Evolutionary conservation across 2,797 vertebrate species (phyloP).

Genomic region (Oreochromis mossambicus): DNA sequence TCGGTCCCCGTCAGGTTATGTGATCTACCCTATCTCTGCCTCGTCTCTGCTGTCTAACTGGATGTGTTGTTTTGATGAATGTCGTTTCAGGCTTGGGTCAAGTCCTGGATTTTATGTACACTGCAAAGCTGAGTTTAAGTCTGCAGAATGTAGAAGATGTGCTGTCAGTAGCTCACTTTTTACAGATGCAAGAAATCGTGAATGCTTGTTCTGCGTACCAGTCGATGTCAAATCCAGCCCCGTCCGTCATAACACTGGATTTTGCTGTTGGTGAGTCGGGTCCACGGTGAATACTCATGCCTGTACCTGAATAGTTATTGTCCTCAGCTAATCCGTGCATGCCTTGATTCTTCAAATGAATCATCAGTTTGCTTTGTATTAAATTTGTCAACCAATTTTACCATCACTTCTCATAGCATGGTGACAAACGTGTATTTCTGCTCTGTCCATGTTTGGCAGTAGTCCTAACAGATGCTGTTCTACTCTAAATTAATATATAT

Average conservation of each 20-base stretch:
- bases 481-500: not conserved
- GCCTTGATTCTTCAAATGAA: not conserved
- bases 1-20: conserved; percentile 33
- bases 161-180: conserved; percentile 89
- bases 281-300: not conserved
- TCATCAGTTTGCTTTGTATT: not conserved
- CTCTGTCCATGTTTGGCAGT: not conserved
- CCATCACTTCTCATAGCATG: not conserved
- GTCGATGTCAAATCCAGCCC: conserved; percentile 70
- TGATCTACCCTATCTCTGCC: not conserved
- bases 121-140: conserved; percentile 87
- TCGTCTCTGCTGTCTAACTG: not conserved
- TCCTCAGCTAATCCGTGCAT: not conserved
- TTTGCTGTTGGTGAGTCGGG: conserved; percentile 66
- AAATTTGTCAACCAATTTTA: not conserved
- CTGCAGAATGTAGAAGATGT: conserved; percentile 91
- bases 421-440: not conserved
- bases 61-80: not conserved
- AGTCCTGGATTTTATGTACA: conserved; percentile 98
- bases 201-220: conserved; percentile 89
- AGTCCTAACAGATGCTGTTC: not conserved
- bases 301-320: not conserved
- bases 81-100: conserved; percentile 86
- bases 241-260: conserved; percentile 43
- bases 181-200: conserved; percentile 94